A percentile compares a stretch with the other conserved stretches of the same genome.
Evolutionary conservation across 1,140 invertebrate genomes (phyloP).

Genomic region (Diploscapter pachys): DNA sequence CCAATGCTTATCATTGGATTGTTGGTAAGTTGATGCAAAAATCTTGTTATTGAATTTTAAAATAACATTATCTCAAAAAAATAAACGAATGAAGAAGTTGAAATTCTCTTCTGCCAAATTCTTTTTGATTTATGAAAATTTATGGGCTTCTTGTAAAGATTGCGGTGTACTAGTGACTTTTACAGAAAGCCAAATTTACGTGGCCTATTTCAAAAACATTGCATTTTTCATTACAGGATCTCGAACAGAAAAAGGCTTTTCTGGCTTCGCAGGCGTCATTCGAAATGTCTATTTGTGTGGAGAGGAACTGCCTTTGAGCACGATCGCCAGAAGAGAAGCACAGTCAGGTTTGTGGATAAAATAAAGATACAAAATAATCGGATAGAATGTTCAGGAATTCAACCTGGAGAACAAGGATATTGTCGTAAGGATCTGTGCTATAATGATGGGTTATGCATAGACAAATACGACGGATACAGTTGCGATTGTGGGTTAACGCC

Average conservation of each 20-base stretch:
- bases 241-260: conserved; percentile 38
- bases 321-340: conserved; percentile 33
- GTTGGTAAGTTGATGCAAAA: conserved; percentile 28
- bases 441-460: conserved; percentile 49
- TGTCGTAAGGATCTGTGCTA: conserved; percentile 43
- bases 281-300: conserved; percentile 50
- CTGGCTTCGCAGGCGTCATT: conserved; percentile 55
- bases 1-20: conserved; percentile 45
- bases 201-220: neutral
- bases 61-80: neutral
- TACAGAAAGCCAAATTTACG: no score
- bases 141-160: no score
- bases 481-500: conserved; percentile 57
- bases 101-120: no score
- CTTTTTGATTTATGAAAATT: no score
- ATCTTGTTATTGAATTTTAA: conserved; percentile 20
- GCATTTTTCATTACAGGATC: conserved; percentile 39
- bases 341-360: conserved; percentile 14
- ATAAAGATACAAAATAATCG: conserved; percentile 35
- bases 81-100: no score
- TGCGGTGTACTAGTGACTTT: no score
- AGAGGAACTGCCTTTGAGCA: conserved; percentile 37
- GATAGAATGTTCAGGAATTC: conserved; percentile 42
- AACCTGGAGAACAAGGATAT: conserved; percentile 47
- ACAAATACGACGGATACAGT: conserved; percentile 51